Evolutionary conservation across 1,140 invertebrate species (phyloP).

Genomic region (Magallana angulata): DNA sequence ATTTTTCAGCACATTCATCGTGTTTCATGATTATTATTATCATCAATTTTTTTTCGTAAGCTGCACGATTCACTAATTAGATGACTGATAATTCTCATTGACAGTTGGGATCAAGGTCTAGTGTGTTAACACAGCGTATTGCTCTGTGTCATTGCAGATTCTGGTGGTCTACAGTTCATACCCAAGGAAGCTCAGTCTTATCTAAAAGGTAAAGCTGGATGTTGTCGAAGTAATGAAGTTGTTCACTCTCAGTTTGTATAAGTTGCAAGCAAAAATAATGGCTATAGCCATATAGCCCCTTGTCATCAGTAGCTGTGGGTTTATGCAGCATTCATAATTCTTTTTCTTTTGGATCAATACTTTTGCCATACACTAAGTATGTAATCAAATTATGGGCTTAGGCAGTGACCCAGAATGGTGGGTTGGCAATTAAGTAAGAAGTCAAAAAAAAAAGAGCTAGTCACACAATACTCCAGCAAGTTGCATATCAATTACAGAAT

Average conservation of each 20-base stretch:
- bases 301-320: background rate
- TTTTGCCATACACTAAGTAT: slow-evolving; percentile 34
- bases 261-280: too few species aligned
- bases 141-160: background rate
- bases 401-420: slow-evolving; percentile 25
- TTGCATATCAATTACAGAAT: background rate
- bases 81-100: slow-evolving; percentile 17
- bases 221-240: too few species aligned
- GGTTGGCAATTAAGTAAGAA: slow-evolving; percentile 21
- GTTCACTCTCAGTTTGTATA: too few species aligned
- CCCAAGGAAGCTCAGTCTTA: too few species aligned
- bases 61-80: slow-evolving; percentile 32
- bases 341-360: slow-evolving; percentile 21
- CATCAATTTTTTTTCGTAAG: background rate
- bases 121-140: background rate
- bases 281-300: too few species aligned
- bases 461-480: background rate
- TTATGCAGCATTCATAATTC: slow-evolving; percentile 26
- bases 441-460: background rate
- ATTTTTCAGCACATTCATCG: background rate
- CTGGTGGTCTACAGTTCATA: too few species aligned
- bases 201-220: too few species aligned
- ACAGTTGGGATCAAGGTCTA: background rate
- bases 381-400: slow-evolving; percentile 38
- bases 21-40: slow-evolving; percentile 19